Base-by-base conservation (phyloP, 37 sponge, comb jelly and placozoan genomes). In the Mnemiopsis leidyi region DNA sequence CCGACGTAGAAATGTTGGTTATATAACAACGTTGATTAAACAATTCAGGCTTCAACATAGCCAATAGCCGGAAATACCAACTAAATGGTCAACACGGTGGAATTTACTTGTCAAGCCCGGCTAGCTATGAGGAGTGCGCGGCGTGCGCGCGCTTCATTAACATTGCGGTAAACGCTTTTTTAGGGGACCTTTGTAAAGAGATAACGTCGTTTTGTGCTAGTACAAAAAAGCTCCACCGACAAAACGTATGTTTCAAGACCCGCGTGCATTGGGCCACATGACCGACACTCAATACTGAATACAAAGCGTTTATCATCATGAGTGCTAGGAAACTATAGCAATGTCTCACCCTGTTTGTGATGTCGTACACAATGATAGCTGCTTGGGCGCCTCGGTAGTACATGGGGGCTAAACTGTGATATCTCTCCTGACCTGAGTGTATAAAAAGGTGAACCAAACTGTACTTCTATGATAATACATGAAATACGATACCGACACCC, bases 341-440 rank as follows among this genome's bases (percentile, higher is more conserved):
- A n/a, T 23, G 23, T 93, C 96, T 38, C 68, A 99, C 99, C 95
- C 93, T 94, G 92, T 97, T 99, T 2, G 99, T 97, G 92, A 99
- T 96, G 90, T 99, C 99, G 93, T 97, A 99, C 18, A 99, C 99
- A 25, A 99, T 98, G 93, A 99, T 99, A 35, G 99, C 99, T 31
- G 99, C 97, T 93, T 99, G 99, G 1, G 99, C 99, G 61, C 99
- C 99, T 33, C 99, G 69, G 94, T 99, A 99, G 95, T 99, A 99
- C 99, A 99, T 99, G 30, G 99, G 99, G 1, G 99, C 99, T 13
- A 99, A 94, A 92, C 98, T 97, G 95, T 99, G 99, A 79, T 97
- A 99, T 36, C 99, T 82, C 48, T 69, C 93, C 29, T 67, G 69
- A 38, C 61, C 69, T 83, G 69, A 32, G n/a, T n/a, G n/a, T n/a